Evolutionary conservation across 2,888 invertebrate species (phyloP), one percentile per base, ranked within the genome.

Genomic region (Lasioglossum pauxillum): DNA sequence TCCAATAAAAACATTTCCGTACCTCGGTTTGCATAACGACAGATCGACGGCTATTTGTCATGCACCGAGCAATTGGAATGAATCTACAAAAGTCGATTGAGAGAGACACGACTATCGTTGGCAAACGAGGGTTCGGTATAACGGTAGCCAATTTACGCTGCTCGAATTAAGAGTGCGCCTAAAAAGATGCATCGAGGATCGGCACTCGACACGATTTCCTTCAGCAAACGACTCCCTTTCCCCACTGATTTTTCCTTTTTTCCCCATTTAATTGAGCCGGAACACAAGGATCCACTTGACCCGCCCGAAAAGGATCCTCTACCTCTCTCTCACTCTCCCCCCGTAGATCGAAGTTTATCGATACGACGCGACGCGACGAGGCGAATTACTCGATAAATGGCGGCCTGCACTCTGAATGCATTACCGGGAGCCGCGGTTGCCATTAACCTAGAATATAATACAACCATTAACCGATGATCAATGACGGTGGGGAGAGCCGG

Each of bases 401-500:
- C n/a, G 41, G 71, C 75, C 53, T 81, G 82, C 78, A 72, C 74
- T 85, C 67, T n/a, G 85, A 87, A 85, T 82, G 82, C 79, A 85
- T 82, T 85, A 87, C 60, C 78, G 27, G 67, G 83, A 83, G 77
- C 81, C 86, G 83, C 78, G 27, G 67, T 85, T 72, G 78, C 86
- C 81, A 87, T 87, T 86, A 86, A 82, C 85, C 85, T 82, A 86
- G 79, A 86, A 86, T 87, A 87, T 87, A 85, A 87, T 85, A 78
- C 82, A 67, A 41, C 82, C 82, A 78, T 85, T 87, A 83, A 84
- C 38, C 77, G 79, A 76, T 82, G 78, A 86, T 84, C 80, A 83
- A 83, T 81, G 81, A 67, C 53, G 78, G 69, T 49, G 44, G 60
- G 64, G 67, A 35, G 74, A 74, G 75, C 75, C 46, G 82, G 80